Percentiles rank a stretch among this genome's conserved stretches.
phyloP scores from a whole-genome alignment of 2,888 invertebrate genomes.

The Lumbricus terrestris region DNA sequence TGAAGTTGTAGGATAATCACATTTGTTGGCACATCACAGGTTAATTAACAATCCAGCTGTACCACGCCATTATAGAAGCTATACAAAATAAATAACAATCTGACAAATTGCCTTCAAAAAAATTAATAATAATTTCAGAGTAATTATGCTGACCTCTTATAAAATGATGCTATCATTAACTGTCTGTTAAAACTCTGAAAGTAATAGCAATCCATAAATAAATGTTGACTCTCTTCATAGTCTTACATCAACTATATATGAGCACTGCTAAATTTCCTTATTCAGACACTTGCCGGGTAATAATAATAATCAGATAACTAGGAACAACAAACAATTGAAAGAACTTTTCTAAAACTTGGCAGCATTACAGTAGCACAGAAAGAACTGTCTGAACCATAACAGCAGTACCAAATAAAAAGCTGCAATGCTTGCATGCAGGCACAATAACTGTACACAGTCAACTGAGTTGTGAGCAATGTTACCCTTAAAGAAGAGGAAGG shows the following conservation, averaged over 20 bases:
- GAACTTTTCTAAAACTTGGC: too few relatives aligned
- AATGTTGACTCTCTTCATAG: not conserved
- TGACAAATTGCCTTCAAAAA: too few relatives aligned
- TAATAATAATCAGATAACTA: not conserved
- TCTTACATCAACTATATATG: not conserved
- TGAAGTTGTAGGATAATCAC: too few relatives aligned
- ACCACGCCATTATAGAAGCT: too few relatives aligned
- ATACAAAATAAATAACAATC: too few relatives aligned
- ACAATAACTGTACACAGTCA: too few relatives aligned
- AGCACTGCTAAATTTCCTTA: not conserved
- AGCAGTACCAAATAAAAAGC: not conserved
- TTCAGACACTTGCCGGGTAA: too few relatives aligned
- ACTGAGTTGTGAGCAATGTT: not conserved
- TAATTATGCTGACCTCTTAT: not conserved
- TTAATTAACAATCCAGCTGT: too few relatives aligned
- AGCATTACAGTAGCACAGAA: too few relatives aligned
- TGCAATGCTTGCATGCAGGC: not conserved
- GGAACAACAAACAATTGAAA: not conserved
- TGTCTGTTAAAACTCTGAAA: not conserved
- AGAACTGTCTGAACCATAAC: not conserved
- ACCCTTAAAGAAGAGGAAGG: not conserved
- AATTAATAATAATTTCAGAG: not conserved
- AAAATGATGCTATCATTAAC: not conserved
- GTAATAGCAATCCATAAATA: not conserved
- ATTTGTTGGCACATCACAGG: too few relatives aligned